Conservation (phyloP, 2,888 invertebrate species). For the Sarcophaga subvicina region DNA sequence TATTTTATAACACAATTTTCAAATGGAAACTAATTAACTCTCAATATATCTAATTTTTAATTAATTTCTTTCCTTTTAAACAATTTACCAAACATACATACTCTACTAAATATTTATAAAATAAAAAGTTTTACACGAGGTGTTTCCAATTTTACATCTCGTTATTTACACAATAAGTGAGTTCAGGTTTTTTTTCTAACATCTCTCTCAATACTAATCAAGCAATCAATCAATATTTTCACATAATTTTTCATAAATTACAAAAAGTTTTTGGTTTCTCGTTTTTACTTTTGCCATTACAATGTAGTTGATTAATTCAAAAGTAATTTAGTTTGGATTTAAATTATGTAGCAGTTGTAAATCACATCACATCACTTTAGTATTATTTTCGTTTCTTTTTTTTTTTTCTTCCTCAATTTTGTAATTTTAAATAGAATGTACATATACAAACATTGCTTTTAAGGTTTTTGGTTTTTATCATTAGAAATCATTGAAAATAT, state of each 20-base stretch:
- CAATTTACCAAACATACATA: slow-evolving; percentile 1
- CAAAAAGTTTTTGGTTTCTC: not conserved
- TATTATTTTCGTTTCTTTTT: slow-evolving; percentile 2
- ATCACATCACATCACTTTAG: slow-evolving; percentile 49
- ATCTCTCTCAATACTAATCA: no score
- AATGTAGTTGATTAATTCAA: slow-evolving; percentile 35
- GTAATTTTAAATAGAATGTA: slow-evolving; percentile 16
- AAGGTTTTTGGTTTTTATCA: slow-evolving; percentile 52
- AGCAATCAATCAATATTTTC: not conserved
- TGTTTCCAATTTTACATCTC: slow-evolving; percentile 80
- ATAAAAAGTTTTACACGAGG: slow-evolving; percentile 79
- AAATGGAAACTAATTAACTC: not conserved
- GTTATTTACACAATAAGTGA: slow-evolving; percentile 80
- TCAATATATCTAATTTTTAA: slow-evolving; percentile 46
- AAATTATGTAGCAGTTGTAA: slow-evolving; percentile 14
- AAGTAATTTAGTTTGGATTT: slow-evolving; percentile 39
- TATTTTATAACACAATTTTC: not conserved
- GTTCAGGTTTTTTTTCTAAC: slow-evolving; percentile 71
- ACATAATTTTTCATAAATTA: not conserved
- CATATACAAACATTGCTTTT: slow-evolving; percentile 25
- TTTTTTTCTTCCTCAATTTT: not conserved
- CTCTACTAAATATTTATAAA: slow-evolving; percentile 15
- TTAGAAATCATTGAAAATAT: slow-evolving; percentile 27
- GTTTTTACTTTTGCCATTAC: not conserved
- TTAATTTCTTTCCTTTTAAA: slow-evolving; percentile 50